phyloP scores from a whole-genome alignment of 1,140 invertebrate genomes.

The Proctacanthus coquilletti region DNA sequence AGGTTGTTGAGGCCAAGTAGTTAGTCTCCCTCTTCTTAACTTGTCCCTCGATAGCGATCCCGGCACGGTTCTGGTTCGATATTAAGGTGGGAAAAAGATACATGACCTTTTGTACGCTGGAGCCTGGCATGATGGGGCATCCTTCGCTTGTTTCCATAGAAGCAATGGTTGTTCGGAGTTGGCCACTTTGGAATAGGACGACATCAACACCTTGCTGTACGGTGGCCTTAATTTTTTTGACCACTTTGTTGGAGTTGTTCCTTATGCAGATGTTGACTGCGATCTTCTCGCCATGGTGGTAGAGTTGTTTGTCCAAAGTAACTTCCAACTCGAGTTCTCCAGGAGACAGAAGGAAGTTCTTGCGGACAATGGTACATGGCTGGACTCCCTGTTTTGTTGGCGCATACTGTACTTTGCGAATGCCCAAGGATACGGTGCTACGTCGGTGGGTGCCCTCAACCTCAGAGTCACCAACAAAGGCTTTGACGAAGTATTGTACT shows the following conservation, averaged over 20 bases:
- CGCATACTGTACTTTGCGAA: constrained; percentile 76
- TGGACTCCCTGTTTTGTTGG: constrained; percentile 75
- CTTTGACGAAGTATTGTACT: constrained; percentile 66
- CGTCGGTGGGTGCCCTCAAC: constrained; percentile 58
- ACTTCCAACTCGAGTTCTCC: constrained; percentile 85
- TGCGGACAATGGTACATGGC: constrained; percentile 81
- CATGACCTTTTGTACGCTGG: constrained; percentile 74
- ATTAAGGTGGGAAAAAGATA: constrained; percentile 63
- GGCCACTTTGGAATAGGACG: constrained; percentile 89
- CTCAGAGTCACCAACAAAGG: constrained; percentile 62
- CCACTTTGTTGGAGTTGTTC: constrained; percentile 87
- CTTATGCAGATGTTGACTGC: constrained; percentile 78
- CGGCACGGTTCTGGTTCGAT: constrained; percentile 66
- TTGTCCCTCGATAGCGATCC: constrained; percentile 83
- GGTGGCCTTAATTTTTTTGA: constrained; percentile 85
- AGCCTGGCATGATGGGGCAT: constrained; percentile 83
- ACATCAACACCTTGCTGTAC: constrained; percentile 92
- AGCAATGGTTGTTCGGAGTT: constrained; percentile 82
- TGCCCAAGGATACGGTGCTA: constrained; percentile 46
- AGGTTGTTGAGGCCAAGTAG: constrained; percentile 81
- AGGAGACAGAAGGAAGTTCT: constrained; percentile 88
- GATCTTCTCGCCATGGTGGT: constrained; percentile 85
- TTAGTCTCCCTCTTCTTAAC: constrained; percentile 54
- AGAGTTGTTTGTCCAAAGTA: constrained; percentile 89
- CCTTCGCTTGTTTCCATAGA: constrained; percentile 70